These are phyloP conservation scores for Felis chaus DNA, from an alignment of 2,113 vertebrate species.

Conservation along the genomic window DNA sequence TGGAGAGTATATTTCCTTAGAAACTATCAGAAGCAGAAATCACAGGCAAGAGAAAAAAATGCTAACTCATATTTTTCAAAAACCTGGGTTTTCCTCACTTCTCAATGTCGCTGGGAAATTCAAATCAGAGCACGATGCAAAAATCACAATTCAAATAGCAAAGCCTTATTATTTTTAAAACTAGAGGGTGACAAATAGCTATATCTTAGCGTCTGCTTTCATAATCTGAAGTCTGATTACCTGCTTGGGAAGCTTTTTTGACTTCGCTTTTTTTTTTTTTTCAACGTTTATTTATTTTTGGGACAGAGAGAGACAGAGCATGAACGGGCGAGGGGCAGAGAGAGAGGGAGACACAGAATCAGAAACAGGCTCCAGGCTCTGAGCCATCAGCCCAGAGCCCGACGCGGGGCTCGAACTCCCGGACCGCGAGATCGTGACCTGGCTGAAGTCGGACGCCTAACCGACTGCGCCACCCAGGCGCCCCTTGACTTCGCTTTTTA, in stretches of 20 bases:
- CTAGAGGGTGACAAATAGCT: not conserved
- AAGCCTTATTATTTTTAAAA: slow-evolving; percentile 5
- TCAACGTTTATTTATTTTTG: too few species aligned
- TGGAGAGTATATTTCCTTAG: not conserved
- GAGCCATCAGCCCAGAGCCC: too few species aligned
- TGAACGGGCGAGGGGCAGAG: too few species aligned
- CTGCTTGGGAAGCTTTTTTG: not conserved
- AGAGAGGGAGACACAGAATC: too few species aligned
- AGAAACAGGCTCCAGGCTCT: too few species aligned
- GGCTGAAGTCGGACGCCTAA: too few species aligned
- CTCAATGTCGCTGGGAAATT: not conserved
- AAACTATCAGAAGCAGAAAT: not conserved
- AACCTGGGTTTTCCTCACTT: not conserved
- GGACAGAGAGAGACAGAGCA: too few species aligned
- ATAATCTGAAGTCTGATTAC: not conserved
- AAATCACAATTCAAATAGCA: not conserved
- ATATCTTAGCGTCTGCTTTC: not conserved
- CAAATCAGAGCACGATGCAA: slow-evolving; percentile 34
- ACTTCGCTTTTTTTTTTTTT: not conserved
- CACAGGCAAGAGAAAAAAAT: slow-evolving; percentile 14
- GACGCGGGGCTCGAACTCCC: too few species aligned
- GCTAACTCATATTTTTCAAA: not conserved
- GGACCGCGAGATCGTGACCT: too few species aligned
- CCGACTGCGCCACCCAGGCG: too few species aligned
- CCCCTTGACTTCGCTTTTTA: not conserved